Evolutionary conservation across 2,888 invertebrate genomes (phyloP).

Genomic region (Andricus curvator): DNA sequence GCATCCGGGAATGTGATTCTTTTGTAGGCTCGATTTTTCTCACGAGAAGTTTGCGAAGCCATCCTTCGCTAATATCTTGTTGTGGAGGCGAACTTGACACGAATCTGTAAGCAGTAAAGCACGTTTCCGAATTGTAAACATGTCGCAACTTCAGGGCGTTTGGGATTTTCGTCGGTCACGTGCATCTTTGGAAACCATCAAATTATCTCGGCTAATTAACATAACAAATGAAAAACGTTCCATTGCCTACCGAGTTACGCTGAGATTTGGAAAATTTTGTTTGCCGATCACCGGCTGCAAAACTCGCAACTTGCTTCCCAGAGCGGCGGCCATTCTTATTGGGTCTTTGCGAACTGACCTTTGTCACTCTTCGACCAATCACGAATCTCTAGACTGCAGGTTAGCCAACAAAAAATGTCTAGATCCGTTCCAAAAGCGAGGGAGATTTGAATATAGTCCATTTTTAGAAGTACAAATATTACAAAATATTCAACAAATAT

Average conservation of each 20-base stretch:
- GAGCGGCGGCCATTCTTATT: conserved; percentile 74
- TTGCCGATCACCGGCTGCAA: conserved; percentile 68
- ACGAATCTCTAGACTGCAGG: not conserved
- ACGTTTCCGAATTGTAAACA: conserved; percentile 50
- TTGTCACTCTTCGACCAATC: conserved; percentile 26
- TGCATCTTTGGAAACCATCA: not conserved
- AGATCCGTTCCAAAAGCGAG: not conserved
- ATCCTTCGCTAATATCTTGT: conserved; percentile 83
- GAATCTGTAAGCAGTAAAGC: conserved; percentile 61
- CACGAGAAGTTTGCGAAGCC: conserved; percentile 93
- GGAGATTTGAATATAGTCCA: not conserved
- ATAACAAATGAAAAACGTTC: conserved; percentile 25
- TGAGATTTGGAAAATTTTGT: conserved; percentile 45
- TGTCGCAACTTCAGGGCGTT: conserved; percentile 38
- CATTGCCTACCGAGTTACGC: conserved; percentile 33
- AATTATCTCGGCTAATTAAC: not conserved
- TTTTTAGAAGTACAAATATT: not conserved
- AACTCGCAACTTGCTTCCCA: conserved; percentile 69
- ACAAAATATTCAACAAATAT: not conserved
- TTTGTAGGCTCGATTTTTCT: conserved; percentile 96
- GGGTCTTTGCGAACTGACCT: conserved; percentile 50
- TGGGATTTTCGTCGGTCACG: not conserved
- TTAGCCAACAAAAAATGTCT: not conserved
- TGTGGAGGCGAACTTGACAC: conserved; percentile 74
- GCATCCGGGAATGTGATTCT: conserved; percentile 97